Evolutionary conservation across 2,113 vertebrate species (phyloP).

Genomic region (Mionectes macconnelli): DNA sequence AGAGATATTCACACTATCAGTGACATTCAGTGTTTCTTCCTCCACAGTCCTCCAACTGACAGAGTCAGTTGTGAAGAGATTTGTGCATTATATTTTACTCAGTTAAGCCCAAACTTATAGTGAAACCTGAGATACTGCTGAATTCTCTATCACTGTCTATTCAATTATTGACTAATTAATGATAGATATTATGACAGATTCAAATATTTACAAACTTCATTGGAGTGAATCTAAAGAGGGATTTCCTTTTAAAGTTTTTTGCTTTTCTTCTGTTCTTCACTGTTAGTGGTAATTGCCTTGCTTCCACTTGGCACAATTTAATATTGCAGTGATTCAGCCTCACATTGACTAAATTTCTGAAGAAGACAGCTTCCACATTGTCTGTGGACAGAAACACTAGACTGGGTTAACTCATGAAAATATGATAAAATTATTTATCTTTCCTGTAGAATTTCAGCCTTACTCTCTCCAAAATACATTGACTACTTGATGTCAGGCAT

Average conservation of each 20-base stretch:
- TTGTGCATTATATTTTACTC: background rate
- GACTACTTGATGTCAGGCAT: background rate
- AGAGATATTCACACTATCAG: background rate
- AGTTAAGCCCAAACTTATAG: background rate
- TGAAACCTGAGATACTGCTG: background rate
- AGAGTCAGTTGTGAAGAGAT: background rate
- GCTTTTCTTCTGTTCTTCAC: background rate
- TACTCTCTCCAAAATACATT: background rate
- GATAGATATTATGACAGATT: background rate
- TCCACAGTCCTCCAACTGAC: background rate
- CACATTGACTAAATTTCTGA: background rate
- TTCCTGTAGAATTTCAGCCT: background rate
- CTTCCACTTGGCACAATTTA: background rate
- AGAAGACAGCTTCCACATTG: background rate
- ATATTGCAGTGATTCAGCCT: background rate
- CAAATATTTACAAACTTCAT: background rate
- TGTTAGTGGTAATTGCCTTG: background rate
- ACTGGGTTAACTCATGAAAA: background rate
- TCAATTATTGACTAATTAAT: background rate
- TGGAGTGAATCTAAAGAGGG: background rate
- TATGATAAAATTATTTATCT: background rate
- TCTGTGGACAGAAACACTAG: background rate
- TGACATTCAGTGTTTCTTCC: background rate
- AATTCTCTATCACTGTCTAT: background rate
- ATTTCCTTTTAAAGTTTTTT: background rate